These are phyloP conservation scores for Leptinotarsa rubiginosa DNA, from an alignment of 2,888 invertebrate genomes.

Conservation along the genomic window DNA sequence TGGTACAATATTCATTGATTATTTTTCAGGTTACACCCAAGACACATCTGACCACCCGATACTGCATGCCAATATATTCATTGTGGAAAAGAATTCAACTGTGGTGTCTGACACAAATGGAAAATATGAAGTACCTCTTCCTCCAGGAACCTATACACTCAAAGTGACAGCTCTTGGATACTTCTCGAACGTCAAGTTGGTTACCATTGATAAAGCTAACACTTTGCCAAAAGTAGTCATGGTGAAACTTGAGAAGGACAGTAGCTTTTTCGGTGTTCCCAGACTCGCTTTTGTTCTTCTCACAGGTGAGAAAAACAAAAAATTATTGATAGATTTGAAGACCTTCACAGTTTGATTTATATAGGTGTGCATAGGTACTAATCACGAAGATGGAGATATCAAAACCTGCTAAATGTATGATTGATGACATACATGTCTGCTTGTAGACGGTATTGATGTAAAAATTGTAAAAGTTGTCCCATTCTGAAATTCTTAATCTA, in stretches of 20 bases:
- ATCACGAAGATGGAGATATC: too few species aligned
- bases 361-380: too few species aligned
- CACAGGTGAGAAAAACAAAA: conserved; percentile 68
- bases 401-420: too few species aligned
- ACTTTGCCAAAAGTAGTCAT: conserved; percentile 72
- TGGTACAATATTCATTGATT: neutral
- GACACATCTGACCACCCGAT: conserved; percentile 73
- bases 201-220: conserved; percentile 59
- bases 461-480: too few species aligned
- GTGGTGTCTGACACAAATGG: conserved; percentile 65
- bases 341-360: neutral
- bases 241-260: conserved; percentile 76
- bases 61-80: conserved; percentile 66
- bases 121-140: conserved; percentile 67
- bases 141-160: conserved; percentile 69
- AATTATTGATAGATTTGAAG: conserved; percentile 13
- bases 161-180: conserved; percentile 73
- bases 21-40: conserved; percentile 70
- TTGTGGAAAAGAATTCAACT: conserved; percentile 65
- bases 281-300: conserved; percentile 81
- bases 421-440: too few species aligned
- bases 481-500: too few species aligned
- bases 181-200: conserved; percentile 68
- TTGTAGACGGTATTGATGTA: too few species aligned
- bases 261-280: conserved; percentile 80